phyloP scores from a whole-genome alignment of 2,888 invertebrate genomes.

The Cistogaster globosa region DNA sequence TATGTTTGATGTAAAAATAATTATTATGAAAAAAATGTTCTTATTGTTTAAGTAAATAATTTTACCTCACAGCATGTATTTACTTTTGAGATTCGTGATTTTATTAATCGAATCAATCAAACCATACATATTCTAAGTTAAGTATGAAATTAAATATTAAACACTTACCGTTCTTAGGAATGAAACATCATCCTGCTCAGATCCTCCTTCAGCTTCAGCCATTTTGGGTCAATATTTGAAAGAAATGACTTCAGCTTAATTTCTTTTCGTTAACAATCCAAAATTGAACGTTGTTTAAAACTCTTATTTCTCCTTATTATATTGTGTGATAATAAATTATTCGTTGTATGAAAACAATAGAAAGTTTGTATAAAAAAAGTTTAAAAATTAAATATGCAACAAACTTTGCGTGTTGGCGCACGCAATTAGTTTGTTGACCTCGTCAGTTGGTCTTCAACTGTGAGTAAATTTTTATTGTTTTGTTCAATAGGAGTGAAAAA shows the following conservation, averaged over 20 bases:
- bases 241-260: conserved; percentile 74
- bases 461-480: conserved; percentile 62
- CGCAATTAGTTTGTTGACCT: conserved; percentile 69
- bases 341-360: conserved; percentile 1
- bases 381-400: conserved; percentile 52
- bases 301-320: background rate
- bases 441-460: conserved; percentile 46
- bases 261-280: conserved; percentile 32
- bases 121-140: no score
- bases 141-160: no score
- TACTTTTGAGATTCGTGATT: no score
- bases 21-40: no score
- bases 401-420: conserved; percentile 66
- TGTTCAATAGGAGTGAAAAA: conserved; percentile 62
- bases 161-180: conserved; percentile 98
- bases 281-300: conserved; percentile 14
- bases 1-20: no score
- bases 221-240: conserved; percentile 83
- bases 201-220: conserved; percentile 97
- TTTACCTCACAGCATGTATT: no score
- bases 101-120: no score
- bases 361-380: conserved; percentile 14
- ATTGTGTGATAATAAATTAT: background rate
- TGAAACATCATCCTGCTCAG: conserved; percentile 99
- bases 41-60: no score